A percentile compares a stretch with the other conserved stretches of the same genome.
phyloP scores from a whole-genome alignment of 1,140 invertebrate genomes.

The Watersipora subatra region DNA sequence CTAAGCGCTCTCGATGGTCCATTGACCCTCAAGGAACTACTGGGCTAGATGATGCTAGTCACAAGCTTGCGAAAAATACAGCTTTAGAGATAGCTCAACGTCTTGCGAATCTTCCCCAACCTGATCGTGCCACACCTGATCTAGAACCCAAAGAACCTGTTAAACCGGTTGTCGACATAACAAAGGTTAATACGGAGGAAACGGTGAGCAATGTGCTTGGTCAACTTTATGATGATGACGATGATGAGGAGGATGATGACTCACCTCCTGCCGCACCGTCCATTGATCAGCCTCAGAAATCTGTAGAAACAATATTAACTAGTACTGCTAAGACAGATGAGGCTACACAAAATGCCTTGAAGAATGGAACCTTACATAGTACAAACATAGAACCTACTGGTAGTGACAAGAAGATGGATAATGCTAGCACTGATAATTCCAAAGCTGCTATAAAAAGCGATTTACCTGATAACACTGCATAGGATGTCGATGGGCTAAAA shows the following conservation, averaged over 20 bases:
- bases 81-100: not conserved
- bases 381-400: no score
- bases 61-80: not conserved
- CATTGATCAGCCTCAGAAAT: no score
- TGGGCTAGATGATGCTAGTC: not conserved
- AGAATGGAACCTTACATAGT: no score
- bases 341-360: no score
- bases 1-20: not conserved
- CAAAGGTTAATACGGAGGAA: not conserved
- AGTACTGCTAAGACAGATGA: no score
- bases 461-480: no score
- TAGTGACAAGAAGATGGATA: no score
- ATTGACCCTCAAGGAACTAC: not conserved
- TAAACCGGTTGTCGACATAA: not conserved
- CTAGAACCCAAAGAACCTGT: not conserved
- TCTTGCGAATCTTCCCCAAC: not conserved
- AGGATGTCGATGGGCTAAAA: no score
- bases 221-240: not conserved
- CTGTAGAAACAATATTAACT: no score
- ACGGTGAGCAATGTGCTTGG: not conserved
- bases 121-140: not conserved
- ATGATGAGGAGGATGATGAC: conserved; percentile 1
- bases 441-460: no score
- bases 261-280: not conserved
- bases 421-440: no score